Conservation (phyloP, 2,888 invertebrate species). For the Nebria brevicollis region DNA sequence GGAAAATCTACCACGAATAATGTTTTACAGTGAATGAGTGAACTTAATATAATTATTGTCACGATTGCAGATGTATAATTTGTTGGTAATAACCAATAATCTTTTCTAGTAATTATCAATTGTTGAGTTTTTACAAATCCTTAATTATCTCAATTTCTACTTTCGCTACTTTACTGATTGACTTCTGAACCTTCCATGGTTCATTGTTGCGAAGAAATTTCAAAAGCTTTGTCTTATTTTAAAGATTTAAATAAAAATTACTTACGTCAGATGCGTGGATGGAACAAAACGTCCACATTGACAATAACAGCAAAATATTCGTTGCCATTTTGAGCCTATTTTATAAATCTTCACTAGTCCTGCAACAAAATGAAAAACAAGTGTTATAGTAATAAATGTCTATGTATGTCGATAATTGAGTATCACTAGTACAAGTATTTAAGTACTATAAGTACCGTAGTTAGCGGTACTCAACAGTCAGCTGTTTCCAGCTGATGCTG, state of each 20-base stretch:
- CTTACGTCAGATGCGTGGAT: constrained; percentile 54
- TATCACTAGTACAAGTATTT: not conserved
- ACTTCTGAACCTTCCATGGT: not conserved
- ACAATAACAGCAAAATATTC: constrained; percentile 52
- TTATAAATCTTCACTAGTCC: not conserved
- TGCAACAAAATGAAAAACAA: constrained; percentile 12
- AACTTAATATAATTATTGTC: not conserved
- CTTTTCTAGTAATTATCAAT: not conserved
- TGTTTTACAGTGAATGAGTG: not conserved
- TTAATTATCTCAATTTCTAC: not conserved
- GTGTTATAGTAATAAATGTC: no score
- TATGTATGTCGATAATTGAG: not conserved
- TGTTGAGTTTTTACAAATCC: not conserved
- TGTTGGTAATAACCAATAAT: not conserved
- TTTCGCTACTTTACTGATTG: not conserved
- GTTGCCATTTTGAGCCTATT: constrained; percentile 53
- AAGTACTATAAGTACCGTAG: not conserved
- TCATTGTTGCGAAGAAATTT: no score
- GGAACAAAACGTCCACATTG: constrained; percentile 51
- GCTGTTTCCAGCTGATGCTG: constrained; percentile 26
- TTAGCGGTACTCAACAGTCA: constrained; percentile 26
- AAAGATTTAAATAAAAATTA: constrained; percentile 8
- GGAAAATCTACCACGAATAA: no score
- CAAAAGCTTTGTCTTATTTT: no score
- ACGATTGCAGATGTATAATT: not conserved